Conservation (phyloP, 2,888 invertebrate species). For the Julus scanicus region DNA sequence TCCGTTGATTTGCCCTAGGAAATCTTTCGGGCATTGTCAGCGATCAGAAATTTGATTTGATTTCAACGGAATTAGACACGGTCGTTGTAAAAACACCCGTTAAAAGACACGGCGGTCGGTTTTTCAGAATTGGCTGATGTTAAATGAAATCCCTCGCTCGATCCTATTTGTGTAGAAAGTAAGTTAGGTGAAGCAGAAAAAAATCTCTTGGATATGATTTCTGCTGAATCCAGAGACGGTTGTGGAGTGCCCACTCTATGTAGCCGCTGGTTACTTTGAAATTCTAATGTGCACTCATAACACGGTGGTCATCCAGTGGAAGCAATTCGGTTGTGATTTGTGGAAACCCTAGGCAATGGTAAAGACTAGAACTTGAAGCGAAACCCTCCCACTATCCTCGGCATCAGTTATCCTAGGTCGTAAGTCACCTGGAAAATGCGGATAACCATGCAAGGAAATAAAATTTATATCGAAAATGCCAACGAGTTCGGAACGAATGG, state of each 20-base stretch:
- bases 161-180: slow-evolving; percentile 40
- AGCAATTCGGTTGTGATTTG: slow-evolving; percentile 36
- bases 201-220: slow-evolving; percentile 26
- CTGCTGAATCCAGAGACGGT: neutral
- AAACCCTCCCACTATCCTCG: neutral
- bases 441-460: slow-evolving; percentile 34
- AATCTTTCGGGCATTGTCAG: neutral
- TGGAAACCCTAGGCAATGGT: neutral
- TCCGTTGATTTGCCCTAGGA: neutral
- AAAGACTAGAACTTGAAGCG: neutral
- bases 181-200: slow-evolving; percentile 27
- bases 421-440: slow-evolving; percentile 39
- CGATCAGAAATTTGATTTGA: slow-evolving; percentile 2
- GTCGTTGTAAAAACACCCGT: slow-evolving; percentile 22
- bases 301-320: slow-evolving; percentile 42
- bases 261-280: slow-evolving; percentile 34
- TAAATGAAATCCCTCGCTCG: slow-evolving; percentile 8
- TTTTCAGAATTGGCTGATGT: neutral
- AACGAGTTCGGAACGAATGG: slow-evolving; percentile 1
- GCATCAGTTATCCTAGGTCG: slow-evolving; percentile 6
- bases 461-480: slow-evolving; percentile 38
- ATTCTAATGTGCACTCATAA: slow-evolving; percentile 36
- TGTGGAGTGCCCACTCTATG: neutral
- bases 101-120: neutral
- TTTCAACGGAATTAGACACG: neutral